Evolutionary conservation across 37 sponge, comb jelly and placozoan species (phyloP), one percentile per base, ranked within the genome.

Genomic region (Bolinopsis microptera): DNA sequence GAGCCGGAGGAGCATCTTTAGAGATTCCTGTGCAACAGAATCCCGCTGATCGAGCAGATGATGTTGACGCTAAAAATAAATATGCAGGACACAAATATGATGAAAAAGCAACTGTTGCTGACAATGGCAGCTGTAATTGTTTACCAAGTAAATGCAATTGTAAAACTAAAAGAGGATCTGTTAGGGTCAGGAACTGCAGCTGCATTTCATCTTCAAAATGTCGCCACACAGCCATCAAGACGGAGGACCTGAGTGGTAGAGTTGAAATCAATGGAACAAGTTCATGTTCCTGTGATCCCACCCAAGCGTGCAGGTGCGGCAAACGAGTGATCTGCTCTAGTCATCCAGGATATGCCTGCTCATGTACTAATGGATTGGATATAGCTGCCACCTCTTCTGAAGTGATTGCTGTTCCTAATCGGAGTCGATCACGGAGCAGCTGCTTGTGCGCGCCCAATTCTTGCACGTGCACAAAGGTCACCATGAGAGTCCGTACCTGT

Each of bases 401-500:
- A 48, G 13, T 13, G 5, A 5, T 13, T 48, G 61, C 61, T 13
- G 5, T 13, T 13, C 5, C 5, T 13, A 5, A 13, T 48, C 61
- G 61, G 9, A 48, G 61, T 13, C 61, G 61, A 13, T 18, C 61
- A 18, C 5, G 61, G 13, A 48, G 61, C 9, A 48, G 61, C 61
- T 48, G 61, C 61, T 18, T 18, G 13, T 48, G 61, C 61, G 61
- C 61, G 13, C 61, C 61, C 61, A 5, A 18, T 18, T 13, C 61
- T 13, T 48, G 61, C 61, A 48, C 61, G 9, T 48, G 61, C 61
- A 48, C 61, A 5, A 48, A 48, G 13, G 61, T 48, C 13, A 18
- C 61, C 13, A 72, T 72, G 75, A 72, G 75, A 72, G 75, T 72
- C 18, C 75, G 75, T 8, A 72, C 13, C 31, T 72, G 75, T n/a